Evolutionary conservation across 2,797 vertebrate species (phyloP), one percentile per base, ranked within the genome.

Genomic region (Squalus acanthias): DNA sequence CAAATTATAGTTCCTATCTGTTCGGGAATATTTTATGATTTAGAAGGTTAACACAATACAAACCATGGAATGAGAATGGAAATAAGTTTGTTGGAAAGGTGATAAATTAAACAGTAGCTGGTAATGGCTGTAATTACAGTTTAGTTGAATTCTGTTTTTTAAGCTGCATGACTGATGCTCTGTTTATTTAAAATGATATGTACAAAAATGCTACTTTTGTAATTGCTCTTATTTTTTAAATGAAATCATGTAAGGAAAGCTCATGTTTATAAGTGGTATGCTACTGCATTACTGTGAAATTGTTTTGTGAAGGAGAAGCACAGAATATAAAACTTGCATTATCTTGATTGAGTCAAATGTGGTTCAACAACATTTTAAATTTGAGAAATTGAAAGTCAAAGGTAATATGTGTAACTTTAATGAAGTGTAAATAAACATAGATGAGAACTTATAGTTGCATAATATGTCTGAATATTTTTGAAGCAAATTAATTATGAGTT

Each of bases 391-490:
- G 65, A n/a, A 91, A 67, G n/a, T 93, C 63, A 67, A 67, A 20
- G 24, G 33, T 93, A 93, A 93, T 67, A 46, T 69, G n/a, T 69
- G 91, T 33, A 67, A 93, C 91, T 93, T 93, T 74, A 95, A 95
- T 95, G 15, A 95, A 67, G 15, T 60, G 50, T 76, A n/a, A 95
- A 76, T 76, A 57, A n/a, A 76, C 67, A 57, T 57, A 92, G 89
- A 9, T 95, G 29, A 60, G 22, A 76, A 76, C 26, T 60, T 95
- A 5, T 15, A 95, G 53, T 85, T 76, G 94, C 50, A 74, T 60
- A 65, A 60, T n/a, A 65, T 92, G 33, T 92, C 57, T 65, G 53
- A 92, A 65, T 88, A 29, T 70, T 94, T 94, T 46, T 69, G 46
- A 70, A 95, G 29, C 33, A 74, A 76, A 95, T 76, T 72, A 76